These are phyloP conservation scores for Heliconius cydno DNA, from an alignment of 2,888 invertebrate genomes.

Conservation along the genomic window DNA sequence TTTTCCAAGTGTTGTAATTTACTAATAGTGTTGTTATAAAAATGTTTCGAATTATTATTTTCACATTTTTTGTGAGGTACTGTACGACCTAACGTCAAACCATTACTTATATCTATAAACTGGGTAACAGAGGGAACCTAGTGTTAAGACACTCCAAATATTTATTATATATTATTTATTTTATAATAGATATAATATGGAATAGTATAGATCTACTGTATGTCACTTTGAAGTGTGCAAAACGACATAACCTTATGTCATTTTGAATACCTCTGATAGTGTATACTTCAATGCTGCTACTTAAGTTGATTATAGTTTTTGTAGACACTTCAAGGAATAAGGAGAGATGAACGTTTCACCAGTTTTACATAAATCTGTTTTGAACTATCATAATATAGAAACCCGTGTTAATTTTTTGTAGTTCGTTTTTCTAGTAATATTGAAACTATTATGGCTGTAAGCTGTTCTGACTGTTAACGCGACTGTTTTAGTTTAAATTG, in stretches of 20 bases:
- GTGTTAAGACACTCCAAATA: background rate
- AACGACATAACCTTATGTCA: background rate
- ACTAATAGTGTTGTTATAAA: background rate
- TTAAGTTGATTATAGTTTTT: slow-evolving; percentile 23
- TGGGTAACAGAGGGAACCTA: too few species aligned
- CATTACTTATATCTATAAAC: too few species aligned
- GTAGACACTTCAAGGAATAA: slow-evolving; percentile 10
- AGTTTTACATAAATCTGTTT: slow-evolving; percentile 12
- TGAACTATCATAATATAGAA: slow-evolving; percentile 6
- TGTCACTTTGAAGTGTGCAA: background rate
- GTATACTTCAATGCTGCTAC: background rate
- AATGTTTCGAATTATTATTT: background rate
- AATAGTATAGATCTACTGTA: background rate
- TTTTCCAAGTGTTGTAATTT: background rate
- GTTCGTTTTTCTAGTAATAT: background rate
- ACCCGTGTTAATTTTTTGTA: background rate
- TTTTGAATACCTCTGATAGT: background rate
- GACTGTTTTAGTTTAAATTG: too few species aligned
- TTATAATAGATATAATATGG: background rate
- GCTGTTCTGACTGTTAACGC: too few species aligned
- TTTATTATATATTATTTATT: background rate
- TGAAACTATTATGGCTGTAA: too few species aligned
- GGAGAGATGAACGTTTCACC: background rate
- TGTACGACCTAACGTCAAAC: background rate
- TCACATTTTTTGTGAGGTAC: background rate